Base-by-base conservation (phyloP, 2,113 vertebrate species). In the Syngnathus typhle region DNA sequence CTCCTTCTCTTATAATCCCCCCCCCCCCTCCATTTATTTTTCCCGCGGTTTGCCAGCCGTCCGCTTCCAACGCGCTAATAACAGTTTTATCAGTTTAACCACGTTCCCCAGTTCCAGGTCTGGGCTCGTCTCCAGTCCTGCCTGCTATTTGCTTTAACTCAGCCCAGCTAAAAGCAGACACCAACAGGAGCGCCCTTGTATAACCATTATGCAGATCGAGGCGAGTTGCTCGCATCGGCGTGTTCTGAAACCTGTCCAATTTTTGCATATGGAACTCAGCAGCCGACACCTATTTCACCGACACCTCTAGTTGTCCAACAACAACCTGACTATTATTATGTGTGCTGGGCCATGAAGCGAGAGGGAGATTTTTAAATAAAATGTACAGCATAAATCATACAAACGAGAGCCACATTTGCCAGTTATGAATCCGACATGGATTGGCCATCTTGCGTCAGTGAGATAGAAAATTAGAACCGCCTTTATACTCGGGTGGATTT, bases 1-100 rank as follows among this genome's bases (percentile, higher is more conserved):
- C 70, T 79, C 64, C 51, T 74, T 78, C 71, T 6, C 72, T 74
- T 56, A 15, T 70, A 49, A n/a, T 52, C 71, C 65, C 62, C 52
- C 72, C 3, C n/a, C 58, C 32, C 18, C 36, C 52, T 64, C 54
- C 60, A 36, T 38, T 64, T 55, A 43, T 15, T 61, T 63, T 68
- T 70, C 70, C 74, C 58, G 66, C 82, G 72, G 77, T 79, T 75
- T 56, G 18, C 70, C 39, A 61, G 60, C 60, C 75, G 71, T 73
- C 73, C 82, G 75, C 74, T 77, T 73, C 69, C 69, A 72, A 75
- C 81, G 68, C 63, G n/a, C 73, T 77, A 77, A 88, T 86, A 82
- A 86, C 84, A 87, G 81, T 83, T 87, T 88, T 84, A 87, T 85
- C 87, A 84, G 87, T 87, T 84, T 73, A 80, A 77, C 83, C 85